Percentiles rank a stretch among this genome's conserved stretches.
These are phyloP conservation scores for Andinoacara biseriatus DNA, from an alignment of 2,113 vertebrate genomes.

Conservation along the genomic window DNA sequence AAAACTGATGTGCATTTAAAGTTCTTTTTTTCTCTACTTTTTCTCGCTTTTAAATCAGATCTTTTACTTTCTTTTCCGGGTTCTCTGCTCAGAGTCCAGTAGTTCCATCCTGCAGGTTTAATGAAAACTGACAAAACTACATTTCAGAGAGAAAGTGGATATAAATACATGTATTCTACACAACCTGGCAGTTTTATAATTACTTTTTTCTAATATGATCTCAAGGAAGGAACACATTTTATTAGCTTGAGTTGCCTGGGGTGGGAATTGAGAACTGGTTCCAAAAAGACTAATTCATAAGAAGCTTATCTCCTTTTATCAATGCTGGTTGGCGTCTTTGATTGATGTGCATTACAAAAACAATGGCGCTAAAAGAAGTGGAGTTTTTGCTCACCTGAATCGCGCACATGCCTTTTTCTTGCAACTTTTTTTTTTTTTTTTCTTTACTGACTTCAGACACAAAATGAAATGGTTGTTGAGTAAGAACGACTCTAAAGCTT, in stretches of 20 bases:
- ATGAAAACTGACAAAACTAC: too few relatives aligned
- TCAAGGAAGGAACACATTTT: background rate
- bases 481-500: background rate
- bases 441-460: background rate
- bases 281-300: background rate
- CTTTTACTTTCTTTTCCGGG: background rate
- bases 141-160: too few relatives aligned
- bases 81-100: background rate
- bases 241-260: background rate
- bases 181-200: background rate
- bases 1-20: background rate
- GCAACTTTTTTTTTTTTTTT: too few relatives aligned
- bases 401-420: too few relatives aligned
- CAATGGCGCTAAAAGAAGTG: background rate
- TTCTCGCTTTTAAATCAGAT: background rate
- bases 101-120: too few relatives aligned
- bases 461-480: background rate
- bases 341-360: background rate
- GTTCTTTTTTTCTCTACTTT: background rate
- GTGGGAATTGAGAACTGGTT: background rate
- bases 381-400: background rate
- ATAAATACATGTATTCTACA: too few relatives aligned
- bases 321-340: background rate
- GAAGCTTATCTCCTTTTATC: background rate
- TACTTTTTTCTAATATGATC: background rate